Evolutionary conservation across 2,888 invertebrate genomes (phyloP), one percentile per base, ranked within the genome.

Genomic region (Hyppa rectilinea): DNA sequence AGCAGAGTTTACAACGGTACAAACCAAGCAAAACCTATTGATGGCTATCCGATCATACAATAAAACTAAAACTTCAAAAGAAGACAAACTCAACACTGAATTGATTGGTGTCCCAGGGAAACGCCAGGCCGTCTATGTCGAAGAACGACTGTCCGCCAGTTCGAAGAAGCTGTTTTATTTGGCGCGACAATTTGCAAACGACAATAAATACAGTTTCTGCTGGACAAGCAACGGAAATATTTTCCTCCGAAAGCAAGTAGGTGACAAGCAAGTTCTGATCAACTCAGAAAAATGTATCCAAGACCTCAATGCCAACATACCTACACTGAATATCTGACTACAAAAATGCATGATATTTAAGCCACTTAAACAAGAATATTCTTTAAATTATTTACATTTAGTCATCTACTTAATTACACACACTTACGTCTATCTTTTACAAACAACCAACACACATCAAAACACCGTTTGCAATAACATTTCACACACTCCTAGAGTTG

Each of bases 31-130:
- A 40, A 56, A 50, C 6, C 53, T 47, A 26, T 4, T 64, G 47
- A 23, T 45, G 20, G 55, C 64, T 34, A 55, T 64, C 20, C 64
- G 64, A 26, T 20, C 62, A 12, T 62, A 65, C 47, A 65, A 65
- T 7, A 65, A 56, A 47, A 29, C 17, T 50, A 62, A 52, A 38
- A 10, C 47, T 38, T 50, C 50, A 50, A 62, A 62, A 5, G 52
- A 53, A 40, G 40, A 53, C 40, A 40, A 40, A 40, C 40, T 40
- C 4, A 40, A 40, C 40, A 40, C 40, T 14, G 40, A 17, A 17
- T 23, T 23, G 31, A 60, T 60, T 34, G 60, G 60, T 23, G 9
- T 60, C 34, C 45, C 60, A 2, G 60, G 60, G 17, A 60, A 47
- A 47, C 34, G 60, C 34, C 60, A 60, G 23, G 60, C 60, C 9